phyloP scores from a whole-genome alignment of 1,140 invertebrate species.

The Drosophila lowei region DNA sequence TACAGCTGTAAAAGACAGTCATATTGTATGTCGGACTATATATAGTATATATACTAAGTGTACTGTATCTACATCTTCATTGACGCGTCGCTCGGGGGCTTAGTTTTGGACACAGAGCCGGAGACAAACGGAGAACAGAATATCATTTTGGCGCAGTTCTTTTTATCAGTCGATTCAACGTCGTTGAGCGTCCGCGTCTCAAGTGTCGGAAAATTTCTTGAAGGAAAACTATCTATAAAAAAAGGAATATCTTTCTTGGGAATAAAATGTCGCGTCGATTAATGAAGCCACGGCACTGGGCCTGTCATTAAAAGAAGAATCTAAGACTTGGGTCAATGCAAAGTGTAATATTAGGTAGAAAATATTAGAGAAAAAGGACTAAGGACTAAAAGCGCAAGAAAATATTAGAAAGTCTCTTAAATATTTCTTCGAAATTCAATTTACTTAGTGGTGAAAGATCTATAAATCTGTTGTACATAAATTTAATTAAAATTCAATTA shows the following conservation, averaged over 20 bases:
- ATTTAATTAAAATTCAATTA: background rate
- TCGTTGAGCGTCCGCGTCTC: slow-evolving; percentile 55
- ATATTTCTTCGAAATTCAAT: no score
- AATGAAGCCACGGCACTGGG: slow-evolving; percentile 7
- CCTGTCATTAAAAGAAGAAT: slow-evolving; percentile 13
- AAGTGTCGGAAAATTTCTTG: slow-evolving; percentile 43
- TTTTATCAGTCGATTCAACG: slow-evolving; percentile 74
- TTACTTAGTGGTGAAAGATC: no score
- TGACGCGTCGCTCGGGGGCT: slow-evolving; percentile 54
- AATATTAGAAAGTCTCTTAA: no score
- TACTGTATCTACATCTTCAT: slow-evolving; percentile 51
- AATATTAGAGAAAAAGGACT: no score
- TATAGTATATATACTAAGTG: slow-evolving; percentile 69
- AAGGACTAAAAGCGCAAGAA: no score
- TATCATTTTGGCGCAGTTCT: slow-evolving; percentile 74
- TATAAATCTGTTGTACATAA: background rate
- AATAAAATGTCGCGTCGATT: slow-evolving; percentile 34
- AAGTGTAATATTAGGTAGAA: slow-evolving; percentile 14
- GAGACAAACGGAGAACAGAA: slow-evolving; percentile 26
- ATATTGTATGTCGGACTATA: slow-evolving; percentile 15
- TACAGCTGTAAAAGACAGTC: slow-evolving; percentile 21
- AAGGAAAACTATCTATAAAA: background rate
- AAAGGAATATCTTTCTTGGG: background rate
- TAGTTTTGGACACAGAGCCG: slow-evolving; percentile 35
- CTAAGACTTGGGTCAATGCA: slow-evolving; percentile 5